Evolutionary conservation across 2,113 vertebrate genomes (phyloP).

Genomic region (Tetraodon nigroviridis): DNA sequence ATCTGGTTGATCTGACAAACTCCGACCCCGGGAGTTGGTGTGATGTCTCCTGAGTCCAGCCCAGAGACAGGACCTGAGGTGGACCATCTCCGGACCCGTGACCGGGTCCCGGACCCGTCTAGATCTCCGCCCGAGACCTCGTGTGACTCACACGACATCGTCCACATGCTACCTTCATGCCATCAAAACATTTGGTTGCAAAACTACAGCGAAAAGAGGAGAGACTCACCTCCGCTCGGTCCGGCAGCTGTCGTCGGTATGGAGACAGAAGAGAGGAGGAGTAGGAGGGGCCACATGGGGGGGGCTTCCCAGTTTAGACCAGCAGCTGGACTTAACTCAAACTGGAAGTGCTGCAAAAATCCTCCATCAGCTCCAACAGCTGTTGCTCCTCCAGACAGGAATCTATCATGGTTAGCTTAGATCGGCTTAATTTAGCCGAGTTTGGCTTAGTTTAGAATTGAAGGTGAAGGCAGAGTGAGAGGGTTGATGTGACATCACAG

Average conservation of each 20-base stretch:
- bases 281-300: not conserved
- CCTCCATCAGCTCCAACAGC: not conserved
- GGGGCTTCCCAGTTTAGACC: slow-evolving; percentile 15
- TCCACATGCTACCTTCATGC: not conserved
- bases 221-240: slow-evolving; percentile 41
- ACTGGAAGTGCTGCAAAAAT: not conserved
- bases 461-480: too few relatives aligned
- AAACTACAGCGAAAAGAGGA: not conserved
- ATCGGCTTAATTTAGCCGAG: too few relatives aligned
- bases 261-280: not conserved
- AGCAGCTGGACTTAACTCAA: slow-evolving; percentile 12
- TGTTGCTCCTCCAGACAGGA: not conserved
- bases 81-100: too few relatives aligned
- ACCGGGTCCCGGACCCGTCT: too few relatives aligned
- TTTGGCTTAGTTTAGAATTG: too few relatives aligned
- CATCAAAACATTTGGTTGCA: not conserved
- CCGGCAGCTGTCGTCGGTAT: slow-evolving; percentile 6
- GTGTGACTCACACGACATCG: not conserved
- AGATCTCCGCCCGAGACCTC: too few relatives aligned
- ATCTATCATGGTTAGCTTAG: slow-evolving; percentile 5
- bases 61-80: too few relatives aligned
- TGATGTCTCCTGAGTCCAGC: too few relatives aligned
- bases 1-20: too few relatives aligned
- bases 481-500: too few relatives aligned
- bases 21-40: too few relatives aligned